Evolutionary conservation across 2,113 vertebrate species (phyloP), one percentile per base, ranked within the genome.

Genomic region (Phylloscopus trochiloides): DNA sequence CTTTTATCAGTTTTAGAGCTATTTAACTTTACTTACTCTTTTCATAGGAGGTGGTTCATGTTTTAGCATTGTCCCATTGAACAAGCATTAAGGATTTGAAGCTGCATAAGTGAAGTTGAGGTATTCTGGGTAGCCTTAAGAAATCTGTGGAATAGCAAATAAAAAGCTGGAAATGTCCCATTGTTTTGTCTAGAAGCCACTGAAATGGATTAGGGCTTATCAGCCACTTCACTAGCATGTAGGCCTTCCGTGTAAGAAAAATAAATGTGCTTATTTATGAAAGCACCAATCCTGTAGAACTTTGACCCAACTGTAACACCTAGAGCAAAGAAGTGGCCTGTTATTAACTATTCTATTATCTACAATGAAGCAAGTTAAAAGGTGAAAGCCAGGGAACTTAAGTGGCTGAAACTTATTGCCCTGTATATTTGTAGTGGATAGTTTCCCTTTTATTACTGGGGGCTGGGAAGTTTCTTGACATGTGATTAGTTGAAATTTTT

Each of bases 181-280:
- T 20, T 81, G 66, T 75, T 92, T 71, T 5, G 3, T 66, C 52
- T 84, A 61, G 48, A 52, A 2, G 3, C 54, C 48, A 45, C 58
- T 81, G 70, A 67, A 80, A 84, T 73, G 51, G 70, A 84, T 47
- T 42, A 88, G 29, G 61, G 17, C 42, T 85, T 85, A 40, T 61
- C 36, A 85, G 58, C 32, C 74, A 25, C 63, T 86, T 88, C 77
- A 71, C 24, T 74, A 70, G 59, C 3, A 1, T 25, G n/a, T 47
- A 68, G 73, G 76, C 76, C 50, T 85, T 89, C 92, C 88, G 25
- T 68, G 65, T 78, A 70, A 90, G 86, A 73, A 86, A 95, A 86
- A 73, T 1, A 65, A 90, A 59, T 34, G 40, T 38, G 24, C 34
- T 91, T 83, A 70, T 86, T 83, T 88, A 28, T 73, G 58, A 43